These are phyloP conservation scores for Catocala nupta DNA, from an alignment of 2,888 invertebrate species.

Conservation along the genomic window DNA sequence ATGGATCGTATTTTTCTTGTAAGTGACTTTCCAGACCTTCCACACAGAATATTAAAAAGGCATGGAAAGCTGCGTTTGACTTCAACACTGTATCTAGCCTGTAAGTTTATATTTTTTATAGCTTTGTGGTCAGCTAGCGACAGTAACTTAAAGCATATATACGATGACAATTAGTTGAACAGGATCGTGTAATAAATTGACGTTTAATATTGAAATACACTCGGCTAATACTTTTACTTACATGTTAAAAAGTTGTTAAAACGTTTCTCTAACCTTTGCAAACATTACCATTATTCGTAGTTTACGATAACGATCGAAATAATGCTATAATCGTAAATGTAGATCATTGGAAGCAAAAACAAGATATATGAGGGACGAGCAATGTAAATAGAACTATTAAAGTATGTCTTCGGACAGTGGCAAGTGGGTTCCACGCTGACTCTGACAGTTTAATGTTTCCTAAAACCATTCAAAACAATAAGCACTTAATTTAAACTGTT, in stretches of 20 bases:
- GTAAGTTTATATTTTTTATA: slow-evolving; percentile 24
- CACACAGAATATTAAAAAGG: slow-evolving; percentile 23
- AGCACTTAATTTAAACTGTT: slow-evolving; percentile 59
- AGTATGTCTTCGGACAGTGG: slow-evolving; percentile 40
- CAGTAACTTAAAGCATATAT: slow-evolving; percentile 27
- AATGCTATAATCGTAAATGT: slow-evolving; percentile 53
- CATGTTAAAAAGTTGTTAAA: slow-evolving; percentile 42
- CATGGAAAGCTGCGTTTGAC: slow-evolving; percentile 14
- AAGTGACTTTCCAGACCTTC: slow-evolving; percentile 25
- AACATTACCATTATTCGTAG: slow-evolving; percentile 55
- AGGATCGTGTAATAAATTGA: slow-evolving; percentile 20
- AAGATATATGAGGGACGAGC: slow-evolving; percentile 44
- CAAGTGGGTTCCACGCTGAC: slow-evolving; percentile 24
- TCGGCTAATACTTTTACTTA: slow-evolving; percentile 30
- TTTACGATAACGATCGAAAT: slow-evolving; percentile 59
- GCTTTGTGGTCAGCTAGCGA: slow-evolving; percentile 16
- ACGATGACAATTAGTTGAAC: slow-evolving; percentile 37
- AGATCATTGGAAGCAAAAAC: slow-evolving; percentile 51
- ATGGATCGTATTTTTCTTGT: slow-evolving; percentile 43
- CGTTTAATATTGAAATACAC: slow-evolving; percentile 34
- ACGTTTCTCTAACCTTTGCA: slow-evolving; percentile 60
- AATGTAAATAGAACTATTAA: slow-evolving; percentile 55
- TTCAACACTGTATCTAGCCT: slow-evolving; percentile 8
- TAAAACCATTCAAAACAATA: slow-evolving; percentile 58
- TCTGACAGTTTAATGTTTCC: slow-evolving; percentile 52